Percentiles rank a stretch among this genome's conserved stretches.
Conservation (phyloP, 2,113 vertebrate genomes). For the Pica pica region DNA sequence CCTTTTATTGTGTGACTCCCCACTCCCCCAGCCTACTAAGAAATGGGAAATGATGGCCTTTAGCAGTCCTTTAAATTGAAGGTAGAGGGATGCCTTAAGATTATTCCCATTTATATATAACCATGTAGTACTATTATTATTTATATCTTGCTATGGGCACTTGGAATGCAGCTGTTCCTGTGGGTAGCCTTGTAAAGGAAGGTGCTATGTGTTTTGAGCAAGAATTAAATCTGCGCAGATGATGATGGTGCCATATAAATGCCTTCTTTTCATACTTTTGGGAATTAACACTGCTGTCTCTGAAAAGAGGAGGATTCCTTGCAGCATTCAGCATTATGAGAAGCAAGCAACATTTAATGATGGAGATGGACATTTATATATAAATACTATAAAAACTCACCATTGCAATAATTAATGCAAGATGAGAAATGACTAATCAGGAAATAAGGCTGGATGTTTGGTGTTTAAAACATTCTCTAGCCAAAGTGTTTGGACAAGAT, state of each 20-base stretch:
- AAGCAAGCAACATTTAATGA: neutral
- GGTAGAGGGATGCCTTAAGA: conserved; percentile 32
- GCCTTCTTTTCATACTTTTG: neutral
- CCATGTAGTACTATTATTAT: conserved; percentile 35
- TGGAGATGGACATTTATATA: neutral
- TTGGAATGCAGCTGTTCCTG: conserved; percentile 13
- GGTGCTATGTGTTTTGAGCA: neutral
- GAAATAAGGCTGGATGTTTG: neutral
- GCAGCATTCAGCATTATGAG: neutral
- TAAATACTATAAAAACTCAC: neutral
- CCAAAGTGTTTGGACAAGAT: neutral
- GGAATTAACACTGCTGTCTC: neutral
- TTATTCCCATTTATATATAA: conserved; percentile 46
- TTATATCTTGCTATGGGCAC: conserved; percentile 30
- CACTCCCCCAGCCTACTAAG: neutral
- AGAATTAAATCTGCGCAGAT: neutral
- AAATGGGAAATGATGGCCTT: conserved; percentile 61
- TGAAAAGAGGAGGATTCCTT: neutral
- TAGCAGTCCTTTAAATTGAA: conserved; percentile 64
- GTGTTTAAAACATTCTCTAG: neutral
- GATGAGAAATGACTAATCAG: neutral
- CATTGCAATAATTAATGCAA: neutral
- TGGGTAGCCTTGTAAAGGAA: conserved; percentile 8
- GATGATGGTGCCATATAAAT: neutral
- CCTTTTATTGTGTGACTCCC: conserved; percentile 49